Evolutionary conservation across 2,797 vertebrate species (phyloP), one percentile per base, ranked within the genome.

Genomic region (Muscicapa striata): DNA sequence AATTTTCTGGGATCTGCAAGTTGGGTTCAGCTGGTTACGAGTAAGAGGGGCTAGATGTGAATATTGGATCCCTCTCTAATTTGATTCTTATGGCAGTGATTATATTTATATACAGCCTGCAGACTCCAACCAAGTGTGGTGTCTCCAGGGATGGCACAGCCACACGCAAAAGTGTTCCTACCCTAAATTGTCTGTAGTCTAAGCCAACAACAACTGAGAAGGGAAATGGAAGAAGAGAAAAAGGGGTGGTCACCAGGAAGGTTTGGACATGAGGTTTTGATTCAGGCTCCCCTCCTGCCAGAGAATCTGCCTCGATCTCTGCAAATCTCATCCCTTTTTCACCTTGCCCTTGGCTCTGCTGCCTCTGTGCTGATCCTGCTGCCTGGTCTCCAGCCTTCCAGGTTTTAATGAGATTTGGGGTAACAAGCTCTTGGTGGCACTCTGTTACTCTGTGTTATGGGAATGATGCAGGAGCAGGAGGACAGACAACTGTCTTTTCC

Each of bases 11-110:
- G 87, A 94, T 96, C 95, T 95, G 77, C 2, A 18, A 96, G 90
- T 57, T 92, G 72, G 78, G 85, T 94, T 95, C 94, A 94, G 85
- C 85, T 95, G 74, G 91, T 96, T 96, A 93, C 21, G 0, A 94
- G 83, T 81, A 70, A 94, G 81, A 88, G 67, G 77, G 94, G 40
- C 75, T 84, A 89, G 72, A 96, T 94, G 90, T 92, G 90, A 96
- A 89, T 91, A 83, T 92, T 96, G 91, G 90, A 96, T 96, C 95
- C 46, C 13, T 72, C 70, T 94, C 81, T 96, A 96, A 96, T 96
- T 94, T 87, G 84, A 96, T 95, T 92, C 95, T 97, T 96, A 96
- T 96, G 95, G 85, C 81, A 94, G 72, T 93, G 85, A 96, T 95
- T 96, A 93, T 94, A 95, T 93, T 95, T 95, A 94, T 94, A 96